Base-by-base conservation (phyloP, 2,888 invertebrate genomes). In the Zhengitettix transpicula region DNA sequence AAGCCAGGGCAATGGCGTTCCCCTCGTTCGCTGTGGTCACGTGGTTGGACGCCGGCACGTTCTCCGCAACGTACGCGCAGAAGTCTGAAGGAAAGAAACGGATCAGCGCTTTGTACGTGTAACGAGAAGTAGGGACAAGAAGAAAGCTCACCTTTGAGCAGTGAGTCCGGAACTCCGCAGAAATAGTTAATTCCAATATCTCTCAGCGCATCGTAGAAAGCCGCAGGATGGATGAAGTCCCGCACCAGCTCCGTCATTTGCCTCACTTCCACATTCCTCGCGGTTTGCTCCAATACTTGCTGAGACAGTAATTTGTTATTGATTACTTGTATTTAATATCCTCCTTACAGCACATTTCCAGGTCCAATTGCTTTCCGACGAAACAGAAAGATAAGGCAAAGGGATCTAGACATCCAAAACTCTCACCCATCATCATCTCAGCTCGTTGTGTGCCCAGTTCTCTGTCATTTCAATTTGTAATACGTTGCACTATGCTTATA, bases 141-240 rank as follows among this genome's bases (percentile, higher is more conserved):
- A 28, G 28, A 28, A 14, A 17, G 16, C 54, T 54, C 61, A 74
- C 74, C 74, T 72, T 74, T 75, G 0, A 75, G 67, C 10, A 74
- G 65, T 10, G 74, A 74, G 64, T 75, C 75, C 17, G 75, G 75
- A 12, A 75, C 74, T 8, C 75, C 75, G 64, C 72, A 73, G 66
- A 71, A 74, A 64, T 71, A 74, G 61, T 74, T 69, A 55, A 75
- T 71, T 9, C 71, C 74, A 53, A 70, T 70, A 55, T 68, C 67
- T 53, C 65, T 64, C 12, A 73, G 65, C 16, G 72, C 70, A 53
- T 69, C 64, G 65, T 70, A 73, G 65, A 75, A 74, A n/a, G 69
- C 68, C 12, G 70, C 70, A 12, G 74, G 74, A 57, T 72, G 70
- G 60, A 74, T 65, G 63, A 73, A 74, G 64, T 72, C 72, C 60